Evolutionary conservation across 2,113 vertebrate genomes (phyloP).

Genomic region (Sinocyclocheilus rhinocerous): DNA sequence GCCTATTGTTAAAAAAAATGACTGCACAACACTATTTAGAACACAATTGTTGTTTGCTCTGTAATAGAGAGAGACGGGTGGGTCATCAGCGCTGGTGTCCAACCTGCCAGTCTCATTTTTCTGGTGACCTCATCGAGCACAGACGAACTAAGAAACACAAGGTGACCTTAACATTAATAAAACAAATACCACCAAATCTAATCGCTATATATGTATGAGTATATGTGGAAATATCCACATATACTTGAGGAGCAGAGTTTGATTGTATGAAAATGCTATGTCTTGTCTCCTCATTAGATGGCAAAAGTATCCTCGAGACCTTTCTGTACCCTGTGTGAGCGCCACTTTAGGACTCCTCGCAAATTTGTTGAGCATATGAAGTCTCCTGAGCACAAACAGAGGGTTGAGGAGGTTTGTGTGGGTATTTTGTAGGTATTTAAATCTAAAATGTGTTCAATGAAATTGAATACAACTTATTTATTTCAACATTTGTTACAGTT

Average conservation of each 20-base stretch:
- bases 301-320: conserved; percentile 88
- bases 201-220: background rate
- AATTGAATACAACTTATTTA: background rate
- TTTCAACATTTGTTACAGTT: conserved; percentile 59
- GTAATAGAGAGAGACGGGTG: conserved; percentile 72
- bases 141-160: conserved; percentile 89
- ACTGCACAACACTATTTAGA: background rate
- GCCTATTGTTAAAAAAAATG: too few species aligned
- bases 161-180: conserved; percentile 68
- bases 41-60: conserved; percentile 23
- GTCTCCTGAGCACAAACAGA: conserved; percentile 89
- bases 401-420: conserved; percentile 74
- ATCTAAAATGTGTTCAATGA: background rate
- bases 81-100: conserved; percentile 83
- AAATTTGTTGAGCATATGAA: conserved; percentile 99
- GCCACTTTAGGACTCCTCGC: conserved; percentile 91
- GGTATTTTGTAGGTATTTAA: background rate
- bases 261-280: background rate
- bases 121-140: conserved; percentile 87
- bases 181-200: background rate
- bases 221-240: background rate
- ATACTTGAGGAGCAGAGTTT: background rate
- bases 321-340: conserved; percentile 89
- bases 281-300: conserved; percentile 69
- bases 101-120: conserved; percentile 88